Base-by-base conservation (phyloP, 2,797 vertebrate species). In the Falco cherrug region DNA sequence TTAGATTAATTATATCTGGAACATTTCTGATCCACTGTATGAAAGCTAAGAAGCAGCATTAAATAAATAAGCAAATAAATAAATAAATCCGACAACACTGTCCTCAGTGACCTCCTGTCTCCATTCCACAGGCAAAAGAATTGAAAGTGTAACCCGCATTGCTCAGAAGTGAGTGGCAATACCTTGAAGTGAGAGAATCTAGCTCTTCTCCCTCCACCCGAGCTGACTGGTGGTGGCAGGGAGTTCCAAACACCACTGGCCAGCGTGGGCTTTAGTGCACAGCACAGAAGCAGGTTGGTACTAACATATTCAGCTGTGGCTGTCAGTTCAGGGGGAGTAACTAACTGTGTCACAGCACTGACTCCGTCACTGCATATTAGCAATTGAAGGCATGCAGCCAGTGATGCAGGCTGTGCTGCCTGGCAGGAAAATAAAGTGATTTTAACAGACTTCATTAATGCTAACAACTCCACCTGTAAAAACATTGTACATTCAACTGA, bases 361-460 rank as follows among this genome's bases (percentile, higher is more conserved):
- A n/a, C 13, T n/a, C 37, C 41, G 41, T 29, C 0, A 0, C 60
- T 54, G 69, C 5, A 8, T 10, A 25, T 13, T 54, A 17, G 35
- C 39, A 9, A 57, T 9, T 9, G 56, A 82, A 41, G 10, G 13
- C 29, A 9, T 7, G 13, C 48, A 68, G 59, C 33, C 22, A 14
- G 33, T 9, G 26, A 17, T 43, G 33, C 60, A 87, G 29, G 5
- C 29, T 33, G 11, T 35, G 53, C 59, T 84, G 33, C 67, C 63
- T 47, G 57, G 60, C n/a, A 79, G 80, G 51, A 53, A 45, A 53
- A 63, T 16, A 56, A 79, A 41, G 5, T 14, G 6, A 16, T 63
- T 70, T 92, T 90, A 60, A 84, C 74, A 56, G 67, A 35, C 68
- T 92, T 87, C 74, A 73, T 70, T 90, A 92, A 70, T 28, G 67